Conservation (phyloP, 2,113 vertebrate genomes). For the Forbesichthys agassizii region DNA sequence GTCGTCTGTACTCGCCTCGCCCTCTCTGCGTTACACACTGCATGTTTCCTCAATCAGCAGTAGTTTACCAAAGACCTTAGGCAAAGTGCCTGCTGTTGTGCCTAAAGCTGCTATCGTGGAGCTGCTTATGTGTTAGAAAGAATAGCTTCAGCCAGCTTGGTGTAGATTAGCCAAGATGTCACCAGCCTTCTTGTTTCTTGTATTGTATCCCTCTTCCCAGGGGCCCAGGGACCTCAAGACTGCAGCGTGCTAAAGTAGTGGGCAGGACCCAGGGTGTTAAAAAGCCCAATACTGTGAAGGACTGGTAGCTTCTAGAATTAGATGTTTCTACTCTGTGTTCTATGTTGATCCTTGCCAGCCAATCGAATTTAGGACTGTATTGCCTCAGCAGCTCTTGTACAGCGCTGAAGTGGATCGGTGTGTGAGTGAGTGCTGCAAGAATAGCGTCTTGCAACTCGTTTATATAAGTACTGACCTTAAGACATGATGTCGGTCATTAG, state of each 20-base stretch:
- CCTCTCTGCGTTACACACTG: background rate
- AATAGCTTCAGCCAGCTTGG: background rate
- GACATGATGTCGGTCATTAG: no score
- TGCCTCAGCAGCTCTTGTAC: no score
- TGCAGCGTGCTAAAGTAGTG: conserved; percentile 12
- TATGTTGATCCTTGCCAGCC: background rate
- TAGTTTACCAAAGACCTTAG: background rate
- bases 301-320: no score
- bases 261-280: conserved; percentile 2
- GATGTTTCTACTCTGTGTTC: no score
- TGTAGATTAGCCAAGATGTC: conserved; percentile 10
- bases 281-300: background rate
- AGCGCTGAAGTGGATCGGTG: no score
- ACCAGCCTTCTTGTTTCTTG: conserved; percentile 11
- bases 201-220: conserved; percentile 7
- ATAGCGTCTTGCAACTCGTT: no score
- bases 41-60: no score
- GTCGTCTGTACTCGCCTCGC: no score
- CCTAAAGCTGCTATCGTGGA: background rate
- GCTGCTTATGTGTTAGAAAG: background rate
- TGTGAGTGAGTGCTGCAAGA: no score
- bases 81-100: background rate
- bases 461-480: no score
- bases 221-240: conserved; percentile 10
- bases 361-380: no score